Evolutionary conservation across 2,113 vertebrate species (phyloP).

Genomic region (Labeo catla): DNA sequence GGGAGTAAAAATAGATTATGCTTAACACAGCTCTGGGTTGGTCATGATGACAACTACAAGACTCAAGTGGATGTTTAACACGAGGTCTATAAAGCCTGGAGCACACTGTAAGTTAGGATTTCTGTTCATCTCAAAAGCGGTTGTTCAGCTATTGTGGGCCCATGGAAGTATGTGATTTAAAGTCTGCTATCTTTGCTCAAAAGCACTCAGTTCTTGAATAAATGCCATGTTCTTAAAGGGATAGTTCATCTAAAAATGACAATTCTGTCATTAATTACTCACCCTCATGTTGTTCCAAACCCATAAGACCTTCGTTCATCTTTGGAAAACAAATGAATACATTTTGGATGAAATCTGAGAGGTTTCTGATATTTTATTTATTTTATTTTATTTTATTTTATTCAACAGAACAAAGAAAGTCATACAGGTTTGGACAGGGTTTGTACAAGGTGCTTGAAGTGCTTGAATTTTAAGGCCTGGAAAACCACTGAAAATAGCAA

Average conservation of each 20-base stretch:
- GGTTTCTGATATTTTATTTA: too few relatives aligned
- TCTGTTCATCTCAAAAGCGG: not conserved
- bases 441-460: too few relatives aligned
- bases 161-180: not conserved
- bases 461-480: too few relatives aligned
- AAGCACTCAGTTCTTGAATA: not conserved
- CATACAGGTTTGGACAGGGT: not conserved
- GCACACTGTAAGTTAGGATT: not conserved
- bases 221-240: not conserved
- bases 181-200: not conserved
- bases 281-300: not conserved
- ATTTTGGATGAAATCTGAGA: too few relatives aligned
- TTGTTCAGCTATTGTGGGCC: not conserved
- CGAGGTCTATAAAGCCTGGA: not conserved
- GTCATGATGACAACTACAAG: conserved; percentile 2
- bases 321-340: too few relatives aligned
- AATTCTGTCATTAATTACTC: not conserved
- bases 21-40: not conserved
- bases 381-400: too few relatives aligned
- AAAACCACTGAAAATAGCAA: too few relatives aligned
- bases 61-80: conserved; percentile 3
- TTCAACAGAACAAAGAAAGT: not conserved
- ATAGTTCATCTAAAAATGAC: not conserved
- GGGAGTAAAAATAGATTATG: not conserved
- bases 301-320: too few relatives aligned